These are phyloP conservation scores for Spinus olivaceus DNA, from an alignment of 2,797 vertebrate species.

Conservation along the genomic window DNA sequence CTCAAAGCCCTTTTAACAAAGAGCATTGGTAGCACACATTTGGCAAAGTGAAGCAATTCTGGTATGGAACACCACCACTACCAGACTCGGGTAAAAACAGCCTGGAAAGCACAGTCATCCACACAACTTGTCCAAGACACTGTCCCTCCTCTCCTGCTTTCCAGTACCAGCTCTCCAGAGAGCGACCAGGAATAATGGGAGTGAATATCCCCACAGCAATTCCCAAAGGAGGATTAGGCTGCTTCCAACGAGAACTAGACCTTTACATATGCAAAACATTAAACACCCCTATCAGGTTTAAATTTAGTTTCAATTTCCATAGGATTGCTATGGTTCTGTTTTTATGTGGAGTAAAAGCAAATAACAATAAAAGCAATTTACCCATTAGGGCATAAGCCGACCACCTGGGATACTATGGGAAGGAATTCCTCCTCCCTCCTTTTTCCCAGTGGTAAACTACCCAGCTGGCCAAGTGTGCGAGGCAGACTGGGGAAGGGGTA, in stretches of 20 bases:
- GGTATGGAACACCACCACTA: background rate
- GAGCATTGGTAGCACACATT: background rate
- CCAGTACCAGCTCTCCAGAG: background rate
- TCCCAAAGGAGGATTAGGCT: background rate
- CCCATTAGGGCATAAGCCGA: background rate
- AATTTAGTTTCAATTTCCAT: background rate
- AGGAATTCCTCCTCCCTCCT: background rate
- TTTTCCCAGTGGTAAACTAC: background rate
- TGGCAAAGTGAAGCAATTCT: background rate
- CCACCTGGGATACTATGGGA: background rate
- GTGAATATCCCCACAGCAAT: background rate
- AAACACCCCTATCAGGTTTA: background rate
- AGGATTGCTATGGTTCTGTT: background rate
- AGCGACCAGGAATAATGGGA: background rate
- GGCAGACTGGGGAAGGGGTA: background rate
- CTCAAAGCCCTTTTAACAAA: background rate
- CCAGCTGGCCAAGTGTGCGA: accelerated
- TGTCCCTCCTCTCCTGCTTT: background rate
- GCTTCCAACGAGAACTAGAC: background rate
- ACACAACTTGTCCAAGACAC: background rate
- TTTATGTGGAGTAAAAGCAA: background rate
- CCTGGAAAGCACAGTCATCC: background rate
- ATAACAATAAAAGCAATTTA: background rate
- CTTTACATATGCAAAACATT: background rate
- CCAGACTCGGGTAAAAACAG: background rate